A percentile compares a stretch with the other conserved stretches of the same genome.
Conservation (phyloP, 1,140 invertebrate species). For the Leucophenga varia region DNA sequence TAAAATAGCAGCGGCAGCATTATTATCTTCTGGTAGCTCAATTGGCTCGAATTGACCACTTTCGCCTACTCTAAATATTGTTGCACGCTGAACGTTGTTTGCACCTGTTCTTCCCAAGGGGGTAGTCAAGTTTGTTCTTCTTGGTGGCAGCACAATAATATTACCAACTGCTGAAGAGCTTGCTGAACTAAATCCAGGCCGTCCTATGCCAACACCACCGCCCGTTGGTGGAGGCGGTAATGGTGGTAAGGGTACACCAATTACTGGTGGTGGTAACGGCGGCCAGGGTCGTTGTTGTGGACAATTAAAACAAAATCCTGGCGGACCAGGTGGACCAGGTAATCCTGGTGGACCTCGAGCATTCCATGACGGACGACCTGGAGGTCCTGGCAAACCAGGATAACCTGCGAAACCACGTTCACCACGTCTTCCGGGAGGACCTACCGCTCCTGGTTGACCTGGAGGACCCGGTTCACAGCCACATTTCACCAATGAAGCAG, state of each 20-base stretch:
- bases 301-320: slow-evolving; percentile 28
- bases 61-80: slow-evolving; percentile 33
- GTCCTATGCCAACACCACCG: neutral
- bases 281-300: too few relatives aligned
- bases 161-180: slow-evolving; percentile 28
- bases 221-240: neutral
- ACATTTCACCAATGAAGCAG: slow-evolving; percentile 32
- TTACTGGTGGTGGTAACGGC: neutral
- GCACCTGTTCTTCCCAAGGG: neutral
- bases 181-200: slow-evolving; percentile 15
- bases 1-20: slow-evolving; percentile 8
- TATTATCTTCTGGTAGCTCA: slow-evolving; percentile 23
- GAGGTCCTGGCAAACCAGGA: slow-evolving; percentile 23
- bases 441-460: slow-evolving; percentile 22
- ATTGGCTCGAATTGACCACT: slow-evolving; percentile 31
- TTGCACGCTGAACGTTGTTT: slow-evolving; percentile 13
- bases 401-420: neutral
- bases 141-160: slow-evolving; percentile 29
- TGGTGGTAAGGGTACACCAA: neutral
- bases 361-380: slow-evolving; percentile 6
- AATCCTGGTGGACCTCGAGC: slow-evolving; percentile 20
- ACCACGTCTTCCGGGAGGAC: slow-evolving; percentile 11
- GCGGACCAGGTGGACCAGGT: slow-evolving; percentile 27
- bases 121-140: too few relatives aligned
- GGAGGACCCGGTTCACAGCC: slow-evolving; percentile 32